Percentiles rank a stretch among this genome's conserved stretches.
Evolutionary conservation across 2,113 vertebrate species (phyloP).

Genomic region (Anhinga rufa): DNA sequence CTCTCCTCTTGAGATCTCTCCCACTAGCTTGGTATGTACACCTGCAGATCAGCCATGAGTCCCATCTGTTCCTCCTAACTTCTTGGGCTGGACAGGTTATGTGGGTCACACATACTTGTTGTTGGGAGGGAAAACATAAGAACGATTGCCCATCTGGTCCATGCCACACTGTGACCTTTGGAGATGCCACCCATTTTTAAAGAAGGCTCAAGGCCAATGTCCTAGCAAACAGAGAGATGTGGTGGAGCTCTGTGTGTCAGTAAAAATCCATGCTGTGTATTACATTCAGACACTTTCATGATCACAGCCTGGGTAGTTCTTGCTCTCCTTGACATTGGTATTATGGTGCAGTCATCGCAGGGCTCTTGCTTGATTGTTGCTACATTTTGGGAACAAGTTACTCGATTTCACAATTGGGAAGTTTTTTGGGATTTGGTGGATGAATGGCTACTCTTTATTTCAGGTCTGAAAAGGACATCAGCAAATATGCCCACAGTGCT

Average conservation of each 20-base stretch:
- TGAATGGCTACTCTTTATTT: background rate
- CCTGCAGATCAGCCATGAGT: background rate
- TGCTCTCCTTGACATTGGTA: background rate
- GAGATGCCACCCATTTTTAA: background rate
- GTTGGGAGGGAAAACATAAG: background rate
- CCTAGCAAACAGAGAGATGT: background rate
- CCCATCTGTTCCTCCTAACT: background rate
- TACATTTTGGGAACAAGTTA: background rate
- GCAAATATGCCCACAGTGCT: background rate
- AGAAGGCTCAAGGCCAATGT: background rate
- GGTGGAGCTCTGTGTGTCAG: background rate
- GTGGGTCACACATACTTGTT: background rate
- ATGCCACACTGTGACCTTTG: background rate
- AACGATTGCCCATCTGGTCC: background rate
- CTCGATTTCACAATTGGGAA: background rate
- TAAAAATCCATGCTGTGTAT: background rate
- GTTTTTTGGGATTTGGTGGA: background rate
- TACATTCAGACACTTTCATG: background rate
- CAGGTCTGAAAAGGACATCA: background rate
- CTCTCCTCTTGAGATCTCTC: background rate
- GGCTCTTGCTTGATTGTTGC: background rate
- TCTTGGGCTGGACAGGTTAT: background rate
- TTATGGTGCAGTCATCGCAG: background rate
- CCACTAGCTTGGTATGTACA: background rate
- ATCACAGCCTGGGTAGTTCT: background rate